Base-by-base conservation (phyloP, 2,888 invertebrate genomes). In the Epiblema foenella region DNA sequence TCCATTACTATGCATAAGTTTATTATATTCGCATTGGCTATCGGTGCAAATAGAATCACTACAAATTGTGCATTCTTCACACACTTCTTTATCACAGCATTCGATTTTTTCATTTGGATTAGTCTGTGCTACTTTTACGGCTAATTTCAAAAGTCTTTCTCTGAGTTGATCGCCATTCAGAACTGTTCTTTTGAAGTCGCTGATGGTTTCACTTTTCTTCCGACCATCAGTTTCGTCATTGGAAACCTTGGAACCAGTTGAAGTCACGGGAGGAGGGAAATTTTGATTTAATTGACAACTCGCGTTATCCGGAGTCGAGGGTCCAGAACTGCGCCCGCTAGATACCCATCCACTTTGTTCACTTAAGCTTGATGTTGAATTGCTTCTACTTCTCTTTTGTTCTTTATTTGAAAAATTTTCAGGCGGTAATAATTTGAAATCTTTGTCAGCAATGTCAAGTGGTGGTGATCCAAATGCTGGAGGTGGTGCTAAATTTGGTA, bases 301-400 rank as follows among this genome's bases (percentile, higher is more conserved):
- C 66, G 87, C 89, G 80, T 90, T 89, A 80, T 95, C 95, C 5
- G 95, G 95, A 66, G 95, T 94, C 0, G 95, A 95, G n/a, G 94
- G 94, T 20, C 94, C 94, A 64, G 95, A 95, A 81, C 95, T 95
- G 56, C 95, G 93, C 57, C 96, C 95, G 79, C 97, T 97, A 39
- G 97, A 97, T 0, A 97, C 97, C 97, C 97, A 98, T 0, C 97
- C 97, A 81, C 97, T 97, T 86, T 97, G 96, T 86, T 97, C 97
- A 79, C 97, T 97, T 73, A 96, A 88, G 72, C 95, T 95, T 17
- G 96, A 95, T 0, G 96, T 95, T 10, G 95, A 95, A 77, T 90
- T 94, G 69, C 94, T 94, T 81, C 87, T 87, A 72, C 87, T 89
- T 39, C 79, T 79, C 78, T 91, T 92, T 46, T 86, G 85, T 74